Evolutionary conservation across 2,888 invertebrate species (phyloP), one percentile per base, ranked within the genome.

Genomic region (Chloroclystis v-ata): DNA sequence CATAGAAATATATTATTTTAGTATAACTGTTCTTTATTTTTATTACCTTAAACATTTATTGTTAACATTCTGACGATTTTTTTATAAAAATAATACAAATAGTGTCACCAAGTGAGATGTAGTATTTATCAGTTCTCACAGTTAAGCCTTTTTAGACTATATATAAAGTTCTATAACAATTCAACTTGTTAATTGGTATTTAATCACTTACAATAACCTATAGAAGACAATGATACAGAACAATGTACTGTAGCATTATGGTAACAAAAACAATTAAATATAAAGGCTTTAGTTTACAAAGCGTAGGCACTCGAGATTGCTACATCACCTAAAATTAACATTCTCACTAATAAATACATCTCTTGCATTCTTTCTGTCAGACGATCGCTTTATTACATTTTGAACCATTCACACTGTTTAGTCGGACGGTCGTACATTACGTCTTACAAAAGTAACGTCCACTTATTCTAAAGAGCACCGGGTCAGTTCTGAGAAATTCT

Each of bases 271-370:
- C 82, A 86, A 82, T 83, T 76, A 77, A 84, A 83, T 65, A 67
- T 68, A 69, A 72, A 83, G 78, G 83, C 84, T 86, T 85, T 80
- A 82, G 78, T 86, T 84, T 85, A 87, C 85, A 86, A 86, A 86
- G 87, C 87, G 81, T 86, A 87, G 87, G 87, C 87, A 87, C 87
- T 87, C 87, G 87, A 87, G 87, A 87, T 87, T 87, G 85, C 87
- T 85, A 84, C 80, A 82, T 83, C 77, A 78, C 75, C 81, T 83
- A 77, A 72, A 61, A 63, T 78, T 82, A 71, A 72, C 86, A 82
- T 82, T 82, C 86, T 82, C 82, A 86, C 85, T 75, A 87, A 87
- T 87, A 87, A 87, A 87, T 87, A 87, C 82, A 67, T 73, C 67
- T 78, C 74, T 58, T 79, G 48, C 75, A 72, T 70, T 72, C 82